phyloP scores from a whole-genome alignment of 2,113 vertebrate species.

The Hassar affinis region DNA sequence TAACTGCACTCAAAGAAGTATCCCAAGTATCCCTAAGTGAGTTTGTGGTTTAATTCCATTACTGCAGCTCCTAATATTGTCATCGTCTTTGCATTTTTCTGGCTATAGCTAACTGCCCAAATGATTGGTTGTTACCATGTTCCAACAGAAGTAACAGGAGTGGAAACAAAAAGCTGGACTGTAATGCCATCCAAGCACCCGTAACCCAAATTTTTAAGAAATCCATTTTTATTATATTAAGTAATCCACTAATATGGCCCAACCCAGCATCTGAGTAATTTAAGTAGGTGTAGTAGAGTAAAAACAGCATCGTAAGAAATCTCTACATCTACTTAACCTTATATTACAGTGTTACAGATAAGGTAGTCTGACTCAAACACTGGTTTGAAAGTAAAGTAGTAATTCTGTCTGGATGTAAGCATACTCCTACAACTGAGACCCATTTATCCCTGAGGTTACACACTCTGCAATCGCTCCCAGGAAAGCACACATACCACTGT shows the following conservation, averaged over 20 bases:
- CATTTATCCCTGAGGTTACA: conserved; percentile 36
- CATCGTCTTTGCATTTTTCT: background rate
- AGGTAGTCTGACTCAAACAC: conserved; percentile 14
- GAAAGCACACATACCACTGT: conserved; percentile 28
- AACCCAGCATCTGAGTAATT: background rate
- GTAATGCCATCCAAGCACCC: background rate
- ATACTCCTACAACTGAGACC: conserved; percentile 28
- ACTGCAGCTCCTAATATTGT: background rate
- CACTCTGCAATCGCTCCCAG: conserved; percentile 25
- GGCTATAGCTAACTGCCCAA: background rate
- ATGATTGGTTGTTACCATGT: background rate
- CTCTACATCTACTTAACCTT: conserved; percentile 5
- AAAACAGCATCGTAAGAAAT: conserved; percentile 3
- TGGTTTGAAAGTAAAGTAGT: conserved; percentile 31
- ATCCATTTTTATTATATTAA: background rate
- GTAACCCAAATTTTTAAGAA: background rate
- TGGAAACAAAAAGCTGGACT: background rate
- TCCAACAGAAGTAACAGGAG: background rate
- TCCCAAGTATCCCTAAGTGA: background rate
- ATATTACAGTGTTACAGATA: conserved; percentile 22
- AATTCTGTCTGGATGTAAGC: conserved; percentile 32
- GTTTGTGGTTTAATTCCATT: background rate
- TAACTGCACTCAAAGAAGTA: background rate
- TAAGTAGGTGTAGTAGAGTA: background rate
- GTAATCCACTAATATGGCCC: background rate